Percentiles rank a stretch among this genome's conserved stretches.
These are phyloP conservation scores for Luperina nickerlii DNA, from an alignment of 2,888 invertebrate genomes.

Conservation along the genomic window DNA sequence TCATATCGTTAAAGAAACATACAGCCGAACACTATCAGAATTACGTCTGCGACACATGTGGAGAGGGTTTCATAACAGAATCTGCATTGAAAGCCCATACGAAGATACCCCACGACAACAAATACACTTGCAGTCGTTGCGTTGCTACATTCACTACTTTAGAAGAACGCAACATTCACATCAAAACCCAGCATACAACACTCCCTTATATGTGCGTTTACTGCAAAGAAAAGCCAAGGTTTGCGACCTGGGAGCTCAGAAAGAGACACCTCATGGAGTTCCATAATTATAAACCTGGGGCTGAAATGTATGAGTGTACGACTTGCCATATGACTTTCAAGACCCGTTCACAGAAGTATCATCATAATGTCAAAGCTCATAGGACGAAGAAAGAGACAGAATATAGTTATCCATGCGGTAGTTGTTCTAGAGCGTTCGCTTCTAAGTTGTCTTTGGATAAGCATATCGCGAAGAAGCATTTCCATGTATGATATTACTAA, in stretches of 20 bases:
- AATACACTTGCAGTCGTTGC: slow-evolving; percentile 85
- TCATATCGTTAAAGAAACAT: slow-evolving; percentile 84
- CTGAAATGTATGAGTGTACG: slow-evolving; percentile 87
- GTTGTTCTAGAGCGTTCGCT: slow-evolving; percentile 88
- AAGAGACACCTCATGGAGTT: slow-evolving; percentile 86
- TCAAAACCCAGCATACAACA: slow-evolving; percentile 85
- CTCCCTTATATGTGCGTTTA: slow-evolving; percentile 86
- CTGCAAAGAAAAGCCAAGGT: slow-evolving; percentile 86
- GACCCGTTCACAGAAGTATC: slow-evolving; percentile 86
- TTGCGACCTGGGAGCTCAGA: slow-evolving; percentile 85
- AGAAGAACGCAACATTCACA: slow-evolving; percentile 83
- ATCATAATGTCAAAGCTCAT: slow-evolving; percentile 86
- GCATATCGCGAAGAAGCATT: slow-evolving; percentile 90
- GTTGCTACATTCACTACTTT: slow-evolving; percentile 84
- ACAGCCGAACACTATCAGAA: slow-evolving; percentile 86
- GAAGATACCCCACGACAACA: slow-evolving; percentile 85
- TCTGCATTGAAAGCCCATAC: slow-evolving; percentile 83
- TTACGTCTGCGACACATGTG: slow-evolving; percentile 87
- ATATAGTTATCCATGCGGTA: slow-evolving; percentile 86
- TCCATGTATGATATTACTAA: slow-evolving; percentile 76
- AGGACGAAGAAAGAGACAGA: slow-evolving; percentile 85
- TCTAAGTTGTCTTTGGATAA: slow-evolving; percentile 89
- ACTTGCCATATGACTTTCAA: slow-evolving; percentile 88
- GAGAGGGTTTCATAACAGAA: slow-evolving; percentile 87
- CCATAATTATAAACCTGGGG: slow-evolving; percentile 85